Evolutionary conservation across 2,113 vertebrate genomes (phyloP).

Genomic region (Azemiops feae): DNA sequence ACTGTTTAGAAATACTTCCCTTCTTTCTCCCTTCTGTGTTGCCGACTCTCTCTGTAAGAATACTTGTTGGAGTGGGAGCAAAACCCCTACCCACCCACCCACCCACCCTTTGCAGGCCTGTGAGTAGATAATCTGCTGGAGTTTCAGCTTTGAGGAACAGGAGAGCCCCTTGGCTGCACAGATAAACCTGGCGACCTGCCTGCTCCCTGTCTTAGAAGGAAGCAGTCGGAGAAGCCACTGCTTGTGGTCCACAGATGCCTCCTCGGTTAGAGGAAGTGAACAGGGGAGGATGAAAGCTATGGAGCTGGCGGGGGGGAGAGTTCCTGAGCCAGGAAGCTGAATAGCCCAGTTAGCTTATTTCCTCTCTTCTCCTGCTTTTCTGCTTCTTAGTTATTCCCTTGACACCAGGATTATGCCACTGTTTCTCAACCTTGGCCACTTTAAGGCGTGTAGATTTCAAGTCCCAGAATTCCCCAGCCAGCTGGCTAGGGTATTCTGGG

Average conservation of each 20-base stretch:
- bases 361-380: neutral
- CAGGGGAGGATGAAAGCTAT: neutral
- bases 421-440: neutral
- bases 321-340: neutral
- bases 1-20: neutral
- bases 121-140: neutral
- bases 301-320: neutral
- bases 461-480: neutral
- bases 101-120: neutral
- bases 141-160: neutral
- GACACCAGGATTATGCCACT: too few species aligned
- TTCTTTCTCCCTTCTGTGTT: neutral
- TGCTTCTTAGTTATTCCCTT: neutral
- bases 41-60: neutral
- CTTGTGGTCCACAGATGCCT: neutral
- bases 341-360: neutral
- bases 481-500: neutral
- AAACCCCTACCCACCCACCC: neutral
- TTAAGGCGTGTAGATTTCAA: neutral
- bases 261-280: neutral
- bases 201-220: neutral
- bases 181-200: neutral
- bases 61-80: neutral
- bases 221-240: neutral
- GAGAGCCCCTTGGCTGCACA: neutral